Base-by-base conservation (phyloP, 2,797 vertebrate genomes). In the Pyrocephalus nanus region DNA sequence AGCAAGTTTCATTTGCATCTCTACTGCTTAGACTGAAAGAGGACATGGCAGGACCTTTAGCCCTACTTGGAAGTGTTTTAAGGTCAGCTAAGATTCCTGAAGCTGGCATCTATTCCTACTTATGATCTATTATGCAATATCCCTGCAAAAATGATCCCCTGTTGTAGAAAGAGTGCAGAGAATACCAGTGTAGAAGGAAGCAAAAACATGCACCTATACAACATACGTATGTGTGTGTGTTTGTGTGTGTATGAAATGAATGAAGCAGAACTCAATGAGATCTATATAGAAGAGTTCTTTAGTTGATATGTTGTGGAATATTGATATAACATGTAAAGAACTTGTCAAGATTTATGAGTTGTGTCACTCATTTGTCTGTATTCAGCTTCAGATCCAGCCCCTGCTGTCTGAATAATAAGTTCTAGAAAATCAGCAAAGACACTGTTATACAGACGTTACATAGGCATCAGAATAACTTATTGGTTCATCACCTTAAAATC, bases 351-450 rank as follows among this genome's bases (percentile, higher is more conserved):
- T 92, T 82, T 78, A 34, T 67, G 45, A 32, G 58, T 93, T 87
- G 29, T 47, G n/a, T 78, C 67, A 54, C 74, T 91, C 66, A 54
- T 30, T 87, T 83, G 25, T 45, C 47, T 70, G 4, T 84, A 71
- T 96, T 92, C 95, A 94, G 72, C 92, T 93, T 88, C 57, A 88
- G 53, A 93, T 9, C n/a, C 38, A 67, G 48, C 27, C 43, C 61
- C 32, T 85, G 18, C 38, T 90, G 10, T 80, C 73, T 88, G 53
- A 79, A 36, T 82, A 72, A 36, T 73, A 90, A 88, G 38, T 32
- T 83, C 61, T 64, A 94, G 84, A 91, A 71, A 76, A 89, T 93
- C 84, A 79, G 55, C 64, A 93, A 95, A 93, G 53, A 29, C 27
- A 12, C 58, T 76, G 32, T 81, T 89, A 74, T 73, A 61, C n/a